phyloP scores from a whole-genome alignment of 2,797 vertebrate genomes.

The Micrastur ruficollis region DNA sequence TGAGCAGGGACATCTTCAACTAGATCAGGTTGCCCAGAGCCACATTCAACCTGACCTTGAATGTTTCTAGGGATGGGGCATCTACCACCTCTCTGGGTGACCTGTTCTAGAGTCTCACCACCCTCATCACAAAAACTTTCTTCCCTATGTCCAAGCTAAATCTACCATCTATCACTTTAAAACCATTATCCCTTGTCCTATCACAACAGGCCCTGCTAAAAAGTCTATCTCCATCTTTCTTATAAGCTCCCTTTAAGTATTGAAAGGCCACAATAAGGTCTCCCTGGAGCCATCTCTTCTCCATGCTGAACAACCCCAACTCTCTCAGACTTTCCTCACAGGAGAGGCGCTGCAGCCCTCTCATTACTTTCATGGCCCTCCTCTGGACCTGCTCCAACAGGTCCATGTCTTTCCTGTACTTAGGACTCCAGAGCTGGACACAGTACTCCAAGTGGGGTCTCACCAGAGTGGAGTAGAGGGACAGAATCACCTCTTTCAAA shows the following conservation, averaged over 20 bases:
- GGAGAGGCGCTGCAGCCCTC: not conserved
- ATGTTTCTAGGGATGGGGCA: not conserved
- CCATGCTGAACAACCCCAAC: not conserved
- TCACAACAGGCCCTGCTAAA: not conserved
- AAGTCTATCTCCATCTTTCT: not conserved
- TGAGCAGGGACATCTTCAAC: not conserved
- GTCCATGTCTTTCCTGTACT: not conserved
- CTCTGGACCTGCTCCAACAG: not conserved
- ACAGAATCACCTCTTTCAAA: not conserved
- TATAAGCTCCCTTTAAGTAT: not conserved
- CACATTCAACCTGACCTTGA: not conserved
- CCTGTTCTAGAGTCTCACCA: not conserved
- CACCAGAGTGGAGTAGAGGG: not conserved
- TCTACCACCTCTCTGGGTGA: not conserved
- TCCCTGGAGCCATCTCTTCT: not conserved
- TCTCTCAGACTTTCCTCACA: not conserved
- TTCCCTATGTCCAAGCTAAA: not conserved
- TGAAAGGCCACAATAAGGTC: not conserved
- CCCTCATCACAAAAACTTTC: not conserved
- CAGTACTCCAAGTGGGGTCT: not conserved
- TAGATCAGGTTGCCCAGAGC: not conserved
- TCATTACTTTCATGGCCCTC: not conserved
- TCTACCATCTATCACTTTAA: not conserved
- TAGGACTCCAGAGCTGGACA: not conserved
- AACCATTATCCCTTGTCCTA: not conserved